Evolutionary conservation across 1,140 invertebrate species (phyloP).

Genomic region (Drosophila nebulosa): DNA sequence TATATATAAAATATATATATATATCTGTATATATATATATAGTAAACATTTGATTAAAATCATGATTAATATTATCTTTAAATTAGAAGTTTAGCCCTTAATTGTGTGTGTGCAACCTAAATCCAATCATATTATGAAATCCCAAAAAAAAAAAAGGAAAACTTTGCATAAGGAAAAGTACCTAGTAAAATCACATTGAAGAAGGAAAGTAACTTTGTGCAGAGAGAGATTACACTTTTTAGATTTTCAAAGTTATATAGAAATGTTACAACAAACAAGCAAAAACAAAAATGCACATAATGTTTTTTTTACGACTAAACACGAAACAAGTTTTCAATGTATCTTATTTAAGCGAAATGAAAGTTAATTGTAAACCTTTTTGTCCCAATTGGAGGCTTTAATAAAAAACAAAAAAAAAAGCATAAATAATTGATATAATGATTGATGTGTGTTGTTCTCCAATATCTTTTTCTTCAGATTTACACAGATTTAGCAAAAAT

Average conservation of each 20-base stretch:
- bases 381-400: slow-evolving; percentile 54
- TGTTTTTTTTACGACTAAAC: slow-evolving; percentile 29
- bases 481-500: slow-evolving; percentile 58
- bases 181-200: slow-evolving; percentile 19
- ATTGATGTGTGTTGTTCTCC: slow-evolving; percentile 52
- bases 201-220: neutral
- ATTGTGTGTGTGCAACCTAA: neutral
- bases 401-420: neutral
- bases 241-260: slow-evolving; percentile 9
- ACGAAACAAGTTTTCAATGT: slow-evolving; percentile 25
- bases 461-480: slow-evolving; percentile 14
- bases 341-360: slow-evolving; percentile 20
- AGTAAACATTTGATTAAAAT: neutral
- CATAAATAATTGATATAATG: slow-evolving; percentile 28
- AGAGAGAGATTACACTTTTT: neutral
- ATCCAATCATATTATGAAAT: no score
- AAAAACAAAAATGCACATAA: slow-evolving; percentile 28
- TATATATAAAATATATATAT: slow-evolving; percentile 14
- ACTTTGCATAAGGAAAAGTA: neutral
- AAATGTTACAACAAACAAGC: slow-evolving; percentile 22
- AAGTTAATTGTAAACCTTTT: slow-evolving; percentile 33
- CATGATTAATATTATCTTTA: slow-evolving; percentile 18
- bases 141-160: neutral
- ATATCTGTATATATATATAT: neutral
- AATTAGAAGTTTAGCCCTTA: slow-evolving; percentile 3